These are phyloP conservation scores for Nixonia krombeini DNA, from an alignment of 1,140 invertebrate genomes.

Conservation along the genomic window DNA sequence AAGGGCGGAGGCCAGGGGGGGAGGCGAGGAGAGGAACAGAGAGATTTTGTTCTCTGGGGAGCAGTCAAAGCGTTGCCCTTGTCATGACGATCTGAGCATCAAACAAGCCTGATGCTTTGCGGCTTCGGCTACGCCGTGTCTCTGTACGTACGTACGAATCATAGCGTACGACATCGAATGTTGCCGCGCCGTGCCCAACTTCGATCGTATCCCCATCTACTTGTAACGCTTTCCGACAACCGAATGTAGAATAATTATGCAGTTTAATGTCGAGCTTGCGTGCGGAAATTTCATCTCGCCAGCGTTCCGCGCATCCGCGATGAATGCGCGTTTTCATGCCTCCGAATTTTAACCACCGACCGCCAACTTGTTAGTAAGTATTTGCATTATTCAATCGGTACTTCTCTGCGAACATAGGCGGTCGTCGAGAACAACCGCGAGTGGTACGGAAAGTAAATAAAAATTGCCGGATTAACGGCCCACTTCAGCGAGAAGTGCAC, in stretches of 20 bases:
- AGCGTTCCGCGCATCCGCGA: slow-evolving; percentile 4
- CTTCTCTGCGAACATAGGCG: no score
- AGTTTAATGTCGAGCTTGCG: slow-evolving; percentile 42
- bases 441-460: no score
- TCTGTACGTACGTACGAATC: slow-evolving; percentile 36
- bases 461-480: no score
- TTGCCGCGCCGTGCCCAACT: slow-evolving; percentile 16
- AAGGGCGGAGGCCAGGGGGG: slow-evolving; percentile 15
- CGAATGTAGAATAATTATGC: slow-evolving; percentile 64
- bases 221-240: slow-evolving; percentile 48
- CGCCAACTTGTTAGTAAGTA: not conserved
- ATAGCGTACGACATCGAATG: slow-evolving; percentile 28
- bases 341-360: not conserved
- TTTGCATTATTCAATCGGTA: no score
- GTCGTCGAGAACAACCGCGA: no score
- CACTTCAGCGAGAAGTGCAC: no score
- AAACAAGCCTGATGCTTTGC: slow-evolving; percentile 63
- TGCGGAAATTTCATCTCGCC: slow-evolving; percentile 3
- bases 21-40: slow-evolving; percentile 49
- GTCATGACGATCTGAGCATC: slow-evolving; percentile 67
- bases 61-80: slow-evolving; percentile 69
- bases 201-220: slow-evolving; percentile 51
- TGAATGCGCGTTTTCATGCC: not conserved
- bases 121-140: slow-evolving; percentile 43
- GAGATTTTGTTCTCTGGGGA: slow-evolving; percentile 70